Base-by-base conservation (phyloP, 2,888 invertebrate species). In the Drosophila rubida region DNA sequence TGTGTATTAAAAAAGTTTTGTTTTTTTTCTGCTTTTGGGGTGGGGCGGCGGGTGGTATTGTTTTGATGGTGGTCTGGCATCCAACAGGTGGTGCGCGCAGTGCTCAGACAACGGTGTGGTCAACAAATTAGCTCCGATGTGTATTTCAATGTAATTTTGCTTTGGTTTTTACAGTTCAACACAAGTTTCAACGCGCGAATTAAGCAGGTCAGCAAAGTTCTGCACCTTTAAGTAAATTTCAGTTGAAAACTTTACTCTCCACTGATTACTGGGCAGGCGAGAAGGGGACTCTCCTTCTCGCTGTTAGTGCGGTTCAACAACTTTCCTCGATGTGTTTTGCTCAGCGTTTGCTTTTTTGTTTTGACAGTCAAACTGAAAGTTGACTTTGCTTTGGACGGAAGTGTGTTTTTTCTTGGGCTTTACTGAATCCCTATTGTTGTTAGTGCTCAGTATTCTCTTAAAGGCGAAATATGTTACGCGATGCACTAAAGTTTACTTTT, bases 1-100 rank as follows among this genome's bases (percentile, higher is more conserved):
- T 65, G 45, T 37, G 67, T 72, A 80, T 82, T 71, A 75, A 82
- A 81, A 78, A 78, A 82, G 80, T 78, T 78, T 81, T n/a, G 35
- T 22, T 32, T 32, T 19, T 22, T 16, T 32, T 23, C 9, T 8
- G 7, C 4, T n/a, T n/a, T 32, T 16, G 13, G n/a, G 30, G 0
- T n/a, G n/a, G n/a, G n/a, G n/a, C n/a, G n/a, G n/a, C n/a, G n/a
- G n/a, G n/a, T n/a, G n/a, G n/a, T 8, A 1, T 32, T 11, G n/a
- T 9, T 32, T 35, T 13, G 35, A 2, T n/a, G 35, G 13, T 30
- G 9, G 11, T 8, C 11, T 35, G 13, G 35, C 13, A 35, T 35
- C 35, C 35, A 37, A 37, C 35, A 37, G 35, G 35, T 7, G 48
- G 7, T 27, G 30, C 4, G 30, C 4, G 19, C 16, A 30, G 19